Conservation (phyloP, 2,888 invertebrate genomes). For the Dorcus parallelipipedus region DNA sequence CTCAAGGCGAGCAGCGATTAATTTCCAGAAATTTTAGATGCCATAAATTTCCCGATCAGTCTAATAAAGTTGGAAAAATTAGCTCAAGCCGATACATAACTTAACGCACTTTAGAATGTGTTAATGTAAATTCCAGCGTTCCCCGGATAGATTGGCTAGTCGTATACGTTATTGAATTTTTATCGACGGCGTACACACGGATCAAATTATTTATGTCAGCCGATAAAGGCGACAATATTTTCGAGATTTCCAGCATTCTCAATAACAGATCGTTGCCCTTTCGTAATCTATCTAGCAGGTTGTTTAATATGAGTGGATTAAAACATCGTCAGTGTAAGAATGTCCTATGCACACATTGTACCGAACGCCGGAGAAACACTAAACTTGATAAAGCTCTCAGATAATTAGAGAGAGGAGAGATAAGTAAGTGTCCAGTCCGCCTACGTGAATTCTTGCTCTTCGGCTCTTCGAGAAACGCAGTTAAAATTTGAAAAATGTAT, state of each 20-base stretch:
- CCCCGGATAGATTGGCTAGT: slow-evolving; percentile 6
- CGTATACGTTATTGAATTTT: slow-evolving; percentile 15
- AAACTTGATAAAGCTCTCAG: slow-evolving; percentile 45
- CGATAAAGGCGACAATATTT: slow-evolving; percentile 23
- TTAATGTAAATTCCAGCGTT: slow-evolving; percentile 8
- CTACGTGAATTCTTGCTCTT: slow-evolving; percentile 28
- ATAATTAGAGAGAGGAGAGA: slow-evolving; percentile 46
- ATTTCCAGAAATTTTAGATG: slow-evolving; percentile 14
- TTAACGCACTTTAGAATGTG: not conserved
- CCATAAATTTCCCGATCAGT: slow-evolving; percentile 11
- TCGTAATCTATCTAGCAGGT: slow-evolving; percentile 32
- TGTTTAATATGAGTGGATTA: slow-evolving; percentile 33
- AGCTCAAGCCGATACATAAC: slow-evolving; percentile 10
- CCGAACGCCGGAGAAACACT: slow-evolving; percentile 36
- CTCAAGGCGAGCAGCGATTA: not conserved
- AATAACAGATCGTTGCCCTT: slow-evolving; percentile 31
- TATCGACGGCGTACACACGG: slow-evolving; percentile 8
- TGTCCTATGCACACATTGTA: slow-evolving; percentile 33
- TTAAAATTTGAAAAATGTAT: slow-evolving; percentile 34
- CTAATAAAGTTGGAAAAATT: slow-evolving; percentile 16
- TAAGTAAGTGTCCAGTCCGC: slow-evolving; percentile 41
- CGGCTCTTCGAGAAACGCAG: slow-evolving; percentile 21
- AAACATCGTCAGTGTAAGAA: slow-evolving; percentile 32
- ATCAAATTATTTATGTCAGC: slow-evolving; percentile 18
- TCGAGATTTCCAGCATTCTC: slow-evolving; percentile 25